phyloP scores from a whole-genome alignment of 2,113 vertebrate genomes.

The Cheirogaleus medius region DNA sequence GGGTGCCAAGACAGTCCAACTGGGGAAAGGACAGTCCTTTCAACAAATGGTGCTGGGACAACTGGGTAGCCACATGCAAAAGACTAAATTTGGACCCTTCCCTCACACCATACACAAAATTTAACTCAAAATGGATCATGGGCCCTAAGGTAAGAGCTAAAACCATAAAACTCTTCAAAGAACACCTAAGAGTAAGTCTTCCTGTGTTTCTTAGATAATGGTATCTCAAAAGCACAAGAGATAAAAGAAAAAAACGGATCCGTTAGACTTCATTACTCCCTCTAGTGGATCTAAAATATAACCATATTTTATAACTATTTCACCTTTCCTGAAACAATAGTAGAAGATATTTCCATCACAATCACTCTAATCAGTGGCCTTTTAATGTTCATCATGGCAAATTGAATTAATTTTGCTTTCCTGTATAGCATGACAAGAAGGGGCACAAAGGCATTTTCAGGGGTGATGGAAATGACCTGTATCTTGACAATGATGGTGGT shows the following conservation, averaged over 20 bases:
- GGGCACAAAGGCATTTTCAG: not conserved
- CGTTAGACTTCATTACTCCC: constrained; percentile 36
- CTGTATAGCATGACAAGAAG: not conserved
- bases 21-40: not conserved
- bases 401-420: not conserved
- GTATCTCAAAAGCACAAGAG: not conserved
- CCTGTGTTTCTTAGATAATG: not conserved
- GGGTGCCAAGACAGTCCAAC: not conserved
- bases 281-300: constrained; percentile 62
- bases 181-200: not conserved
- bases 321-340: not conserved
- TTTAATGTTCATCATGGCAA: not conserved
- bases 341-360: not conserved
- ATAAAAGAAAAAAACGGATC: not conserved
- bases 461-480: not conserved
- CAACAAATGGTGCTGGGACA: not conserved
- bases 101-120: not conserved
- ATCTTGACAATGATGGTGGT: not conserved
- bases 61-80: not conserved
- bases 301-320: not conserved
- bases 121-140: not conserved
- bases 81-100: not conserved
- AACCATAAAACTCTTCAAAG: not conserved
- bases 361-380: not conserved
- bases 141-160: not conserved